These are phyloP conservation scores for Trachelus tabidus DNA, from an alignment of 2,888 invertebrate species.

Conservation along the genomic window DNA sequence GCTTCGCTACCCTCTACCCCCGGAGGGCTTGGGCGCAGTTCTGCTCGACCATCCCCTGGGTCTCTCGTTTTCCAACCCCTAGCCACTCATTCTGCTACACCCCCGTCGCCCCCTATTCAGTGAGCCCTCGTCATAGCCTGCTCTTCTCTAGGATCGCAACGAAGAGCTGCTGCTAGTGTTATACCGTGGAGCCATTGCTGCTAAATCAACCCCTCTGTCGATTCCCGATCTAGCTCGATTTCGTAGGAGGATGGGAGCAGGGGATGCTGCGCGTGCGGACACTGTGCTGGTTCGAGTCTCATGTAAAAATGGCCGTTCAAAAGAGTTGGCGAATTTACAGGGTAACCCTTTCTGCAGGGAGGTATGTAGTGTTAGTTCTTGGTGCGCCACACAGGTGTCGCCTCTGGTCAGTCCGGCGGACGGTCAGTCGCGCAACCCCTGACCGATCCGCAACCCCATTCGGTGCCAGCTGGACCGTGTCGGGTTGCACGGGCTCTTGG, in stretches of 20 bases:
- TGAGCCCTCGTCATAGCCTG: conserved; percentile 15
- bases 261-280: not conserved
- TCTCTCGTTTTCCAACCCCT: not conserved
- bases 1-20: conserved; percentile 52
- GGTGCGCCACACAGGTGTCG: conserved; percentile 53
- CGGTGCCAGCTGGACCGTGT: conserved; percentile 12
- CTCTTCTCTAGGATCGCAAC: conserved; percentile 9
- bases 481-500: not conserved
- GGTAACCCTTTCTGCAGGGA: conserved; percentile 55
- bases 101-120: conserved; percentile 20
- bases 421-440: conserved; percentile 40
- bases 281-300: conserved; percentile 6
- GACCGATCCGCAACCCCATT: conserved; percentile 7
- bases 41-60: conserved; percentile 19
- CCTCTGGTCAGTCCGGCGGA: conserved; percentile 53
- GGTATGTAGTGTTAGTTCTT: conserved; percentile 41
- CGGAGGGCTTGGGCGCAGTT: not conserved
- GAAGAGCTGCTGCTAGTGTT: conserved; percentile 1
- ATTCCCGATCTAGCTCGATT: not conserved
- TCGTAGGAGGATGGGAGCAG: not conserved
- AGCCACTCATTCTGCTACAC: not conserved
- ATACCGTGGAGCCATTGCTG: not conserved
- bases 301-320: conserved; percentile 1
- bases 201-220: not conserved
- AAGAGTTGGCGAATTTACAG: not conserved